These are phyloP conservation scores for Perodicticus potto DNA, from an alignment of 2,797 vertebrate species.

Conservation along the genomic window DNA sequence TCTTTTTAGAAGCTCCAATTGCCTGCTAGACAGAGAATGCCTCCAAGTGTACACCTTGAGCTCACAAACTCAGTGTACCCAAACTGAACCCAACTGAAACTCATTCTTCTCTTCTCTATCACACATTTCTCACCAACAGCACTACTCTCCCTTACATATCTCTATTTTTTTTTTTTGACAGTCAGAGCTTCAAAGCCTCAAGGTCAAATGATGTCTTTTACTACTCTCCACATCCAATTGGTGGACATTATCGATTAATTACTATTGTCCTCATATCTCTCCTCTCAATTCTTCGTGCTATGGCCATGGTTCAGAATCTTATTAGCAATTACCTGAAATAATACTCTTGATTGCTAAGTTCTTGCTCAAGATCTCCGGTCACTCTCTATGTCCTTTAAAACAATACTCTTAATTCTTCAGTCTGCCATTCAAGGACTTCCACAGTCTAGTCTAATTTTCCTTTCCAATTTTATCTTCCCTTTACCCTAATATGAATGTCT, in stretches of 20 bases:
- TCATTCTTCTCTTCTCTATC: neutral
- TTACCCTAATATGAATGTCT: neutral
- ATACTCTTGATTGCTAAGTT: conserved; percentile 21
- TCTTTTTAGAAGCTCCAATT: conserved; percentile 3
- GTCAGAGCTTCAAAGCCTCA: neutral
- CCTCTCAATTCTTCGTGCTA: conserved; percentile 7
- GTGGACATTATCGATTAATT: neutral
- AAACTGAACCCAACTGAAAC: neutral
- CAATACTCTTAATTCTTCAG: conserved; percentile 1
- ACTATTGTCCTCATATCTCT: neutral
- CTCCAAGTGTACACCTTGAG: neutral
- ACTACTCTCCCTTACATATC: neutral
- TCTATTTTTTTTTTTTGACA: neutral
- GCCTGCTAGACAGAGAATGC: neutral
- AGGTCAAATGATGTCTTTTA: neutral
- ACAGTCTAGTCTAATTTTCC: neutral
- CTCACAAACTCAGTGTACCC: neutral
- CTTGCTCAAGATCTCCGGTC: conserved; percentile 19
- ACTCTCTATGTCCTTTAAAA: neutral
- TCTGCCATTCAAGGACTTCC: neutral
- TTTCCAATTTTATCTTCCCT: neutral
- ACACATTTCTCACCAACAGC: neutral
- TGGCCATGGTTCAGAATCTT: conserved; percentile 7
- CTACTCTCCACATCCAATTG: neutral
- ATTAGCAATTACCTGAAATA: neutral